Conservation (phyloP, 1,140 invertebrate species). For the Planococcus citri region DNA sequence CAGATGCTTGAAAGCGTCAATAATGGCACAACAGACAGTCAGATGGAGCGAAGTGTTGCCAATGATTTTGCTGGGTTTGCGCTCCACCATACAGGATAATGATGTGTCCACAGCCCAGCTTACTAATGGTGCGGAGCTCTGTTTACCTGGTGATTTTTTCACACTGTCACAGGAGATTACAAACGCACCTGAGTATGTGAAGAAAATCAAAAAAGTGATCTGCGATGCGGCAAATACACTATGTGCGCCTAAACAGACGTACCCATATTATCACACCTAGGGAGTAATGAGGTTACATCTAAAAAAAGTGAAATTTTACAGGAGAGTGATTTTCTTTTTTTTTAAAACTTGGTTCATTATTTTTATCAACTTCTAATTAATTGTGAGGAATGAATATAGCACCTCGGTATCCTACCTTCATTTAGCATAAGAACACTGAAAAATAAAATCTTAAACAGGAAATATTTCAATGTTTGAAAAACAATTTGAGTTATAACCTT, state of each 20-base stretch:
- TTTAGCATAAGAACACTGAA: too few relatives aligned
- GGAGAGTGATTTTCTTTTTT: too few relatives aligned
- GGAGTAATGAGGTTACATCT: too few relatives aligned
- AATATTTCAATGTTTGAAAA: too few relatives aligned
- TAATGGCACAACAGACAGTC: constrained; percentile 26
- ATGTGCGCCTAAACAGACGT: constrained; percentile 6
- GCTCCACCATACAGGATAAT: constrained; percentile 30
- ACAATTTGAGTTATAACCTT: too few relatives aligned
- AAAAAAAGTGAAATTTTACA: too few relatives aligned
- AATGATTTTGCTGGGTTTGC: constrained; percentile 30
- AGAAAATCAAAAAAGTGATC: neutral
- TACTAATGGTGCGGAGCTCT: constrained; percentile 31
- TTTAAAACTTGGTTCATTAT: too few relatives aligned
- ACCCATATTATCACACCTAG: constrained; percentile 27
- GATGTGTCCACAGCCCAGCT: constrained; percentile 31
- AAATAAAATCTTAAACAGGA: too few relatives aligned
- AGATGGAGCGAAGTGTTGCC: constrained; percentile 27
- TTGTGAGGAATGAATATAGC: too few relatives aligned
- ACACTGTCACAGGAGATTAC: neutral
- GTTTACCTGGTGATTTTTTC: constrained; percentile 33
- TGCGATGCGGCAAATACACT: neutral
- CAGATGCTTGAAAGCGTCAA: constrained; percentile 33
- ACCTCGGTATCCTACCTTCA: too few relatives aligned
- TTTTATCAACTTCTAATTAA: too few relatives aligned
- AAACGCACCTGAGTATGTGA: neutral